A percentile compares a stretch with the other conserved stretches of the same genome.
Conservation (phyloP, 2,113 vertebrate genomes). For the Pterocles gutturalis region DNA sequence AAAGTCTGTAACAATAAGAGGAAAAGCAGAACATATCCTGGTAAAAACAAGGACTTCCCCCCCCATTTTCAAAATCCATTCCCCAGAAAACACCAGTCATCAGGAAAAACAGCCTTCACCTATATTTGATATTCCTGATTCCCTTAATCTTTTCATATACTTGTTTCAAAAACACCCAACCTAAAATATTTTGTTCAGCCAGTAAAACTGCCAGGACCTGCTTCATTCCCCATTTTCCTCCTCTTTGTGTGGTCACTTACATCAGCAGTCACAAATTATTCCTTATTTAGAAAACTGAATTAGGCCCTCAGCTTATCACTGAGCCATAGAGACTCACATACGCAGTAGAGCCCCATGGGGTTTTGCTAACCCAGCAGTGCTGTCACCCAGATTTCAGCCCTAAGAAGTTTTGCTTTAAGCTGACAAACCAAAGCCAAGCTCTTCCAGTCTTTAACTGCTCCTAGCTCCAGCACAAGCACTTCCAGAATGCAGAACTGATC, state of each 20-base stretch:
- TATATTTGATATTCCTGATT: accelerated
- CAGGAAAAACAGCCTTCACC: not conserved
- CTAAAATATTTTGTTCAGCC: not conserved
- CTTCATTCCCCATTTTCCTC: not conserved
- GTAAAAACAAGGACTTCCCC: not conserved
- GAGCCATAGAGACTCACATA: not conserved
- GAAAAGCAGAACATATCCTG: not conserved
- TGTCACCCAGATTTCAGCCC: not conserved
- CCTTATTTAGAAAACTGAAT: not conserved
- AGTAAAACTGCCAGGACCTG: not conserved
- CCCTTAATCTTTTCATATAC: not conserved
- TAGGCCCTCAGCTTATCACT: not conserved
- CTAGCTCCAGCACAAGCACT: not conserved
- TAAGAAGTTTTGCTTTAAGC: not conserved
- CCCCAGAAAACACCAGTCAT: not conserved
- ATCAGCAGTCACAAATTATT: not conserved
- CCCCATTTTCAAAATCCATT: not conserved
- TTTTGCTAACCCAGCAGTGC: not conserved
- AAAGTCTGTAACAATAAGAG: accelerated
- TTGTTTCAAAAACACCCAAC: not conserved
- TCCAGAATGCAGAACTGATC: not conserved
- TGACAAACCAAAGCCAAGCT: not conserved
- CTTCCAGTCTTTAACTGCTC: not conserved
- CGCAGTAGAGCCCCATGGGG: accelerated
- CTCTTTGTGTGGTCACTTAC: not conserved